These are phyloP conservation scores for Bombycilla garrulus DNA, from an alignment of 2,113 vertebrate species.

Conservation along the genomic window DNA sequence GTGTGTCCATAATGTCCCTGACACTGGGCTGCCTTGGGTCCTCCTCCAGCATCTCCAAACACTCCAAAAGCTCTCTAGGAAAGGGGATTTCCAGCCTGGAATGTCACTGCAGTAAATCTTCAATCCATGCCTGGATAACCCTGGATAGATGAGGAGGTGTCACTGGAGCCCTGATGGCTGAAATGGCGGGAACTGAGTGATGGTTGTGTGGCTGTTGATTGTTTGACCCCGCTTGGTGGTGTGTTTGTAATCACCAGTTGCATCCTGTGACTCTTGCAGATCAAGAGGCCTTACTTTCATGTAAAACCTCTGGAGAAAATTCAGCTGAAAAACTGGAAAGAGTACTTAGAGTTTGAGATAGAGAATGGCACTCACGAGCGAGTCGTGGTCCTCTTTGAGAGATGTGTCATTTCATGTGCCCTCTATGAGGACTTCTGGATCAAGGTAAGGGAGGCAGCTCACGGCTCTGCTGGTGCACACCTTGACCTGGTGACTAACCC, in stretches of 20 bases:
- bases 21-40: neutral
- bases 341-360: constrained; percentile 99
- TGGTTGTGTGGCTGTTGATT: neutral
- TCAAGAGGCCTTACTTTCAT: constrained; percentile 98
- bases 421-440: constrained; percentile 99
- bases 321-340: constrained; percentile 98
- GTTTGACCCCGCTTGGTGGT: neutral
- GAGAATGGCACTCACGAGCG: constrained; percentile 97
- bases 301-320: constrained; percentile 98
- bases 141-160: accelerated
- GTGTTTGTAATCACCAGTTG: neutral
- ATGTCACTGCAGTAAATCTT: neutral
- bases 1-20: neutral
- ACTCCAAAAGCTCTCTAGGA: neutral
- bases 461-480: constrained; percentile 73
- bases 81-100: too few relatives aligned
- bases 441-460: constrained; percentile 85
- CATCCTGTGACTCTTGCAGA: constrained; percentile 74
- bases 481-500: constrained; percentile 94
- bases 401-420: constrained; percentile 98
- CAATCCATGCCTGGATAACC: accelerated
- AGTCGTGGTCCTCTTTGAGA: constrained; percentile 96
- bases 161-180: accelerated
- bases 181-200: accelerated
- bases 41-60: neutral